These are phyloP conservation scores for Clarias gariepinus DNA, from an alignment of 2,113 vertebrate species.

Conservation along the genomic window DNA sequence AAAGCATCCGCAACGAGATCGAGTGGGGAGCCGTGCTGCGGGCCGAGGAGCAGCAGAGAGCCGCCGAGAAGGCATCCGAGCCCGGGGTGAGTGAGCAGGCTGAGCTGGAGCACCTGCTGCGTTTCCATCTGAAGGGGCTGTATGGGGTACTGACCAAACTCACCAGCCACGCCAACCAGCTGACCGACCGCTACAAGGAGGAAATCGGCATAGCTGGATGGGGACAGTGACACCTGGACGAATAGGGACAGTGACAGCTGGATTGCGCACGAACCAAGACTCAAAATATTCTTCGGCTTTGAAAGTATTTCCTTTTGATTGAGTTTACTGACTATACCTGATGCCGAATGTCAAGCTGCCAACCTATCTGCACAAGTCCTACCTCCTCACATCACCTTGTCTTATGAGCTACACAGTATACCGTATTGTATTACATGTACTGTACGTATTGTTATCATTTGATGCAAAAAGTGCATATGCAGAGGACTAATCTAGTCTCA, in stretches of 20 bases:
- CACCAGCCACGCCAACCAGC: constrained; percentile 87
- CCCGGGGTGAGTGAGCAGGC: constrained; percentile 80
- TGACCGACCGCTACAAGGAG: constrained; percentile 95
- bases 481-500: constrained; percentile 30
- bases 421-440: background rate
- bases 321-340: background rate
- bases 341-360: background rate
- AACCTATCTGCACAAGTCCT: constrained; percentile 3
- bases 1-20: constrained; percentile 93
- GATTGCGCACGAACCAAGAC: background rate
- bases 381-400: constrained; percentile 40
- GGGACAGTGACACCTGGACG: constrained; percentile 76
- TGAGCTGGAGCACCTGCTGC: constrained; percentile 90
- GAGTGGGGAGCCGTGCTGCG: constrained; percentile 86
- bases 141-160: constrained; percentile 92
- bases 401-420: constrained; percentile 46
- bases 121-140: constrained; percentile 90
- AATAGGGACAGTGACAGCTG: constrained; percentile 80
- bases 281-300: background rate
- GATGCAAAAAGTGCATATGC: constrained; percentile 3
- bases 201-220: constrained; percentile 90
- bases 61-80: constrained; percentile 53
- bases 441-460: constrained; percentile 27
- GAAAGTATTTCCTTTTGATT: constrained; percentile 4
- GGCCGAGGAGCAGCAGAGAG: constrained; percentile 79